A percentile compares a stretch with the other conserved stretches of the same genome.
Evolutionary conservation across 2,797 vertebrate species (phyloP).

Genomic region (Myotis planiceps): DNA sequence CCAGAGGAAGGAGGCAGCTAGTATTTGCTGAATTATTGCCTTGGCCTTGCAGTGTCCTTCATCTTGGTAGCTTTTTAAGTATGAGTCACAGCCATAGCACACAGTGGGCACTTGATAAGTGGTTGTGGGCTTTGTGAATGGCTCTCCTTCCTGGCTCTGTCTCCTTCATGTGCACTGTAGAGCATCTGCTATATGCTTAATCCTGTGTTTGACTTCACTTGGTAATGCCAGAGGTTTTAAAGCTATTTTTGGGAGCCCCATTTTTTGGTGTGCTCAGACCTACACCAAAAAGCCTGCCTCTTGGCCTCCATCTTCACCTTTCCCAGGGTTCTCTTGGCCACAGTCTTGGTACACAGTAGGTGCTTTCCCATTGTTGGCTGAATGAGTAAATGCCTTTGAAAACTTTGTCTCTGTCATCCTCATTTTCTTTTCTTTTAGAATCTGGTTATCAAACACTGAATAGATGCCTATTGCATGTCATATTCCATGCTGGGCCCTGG

Average conservation of each 20-base stretch:
- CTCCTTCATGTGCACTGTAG: neutral
- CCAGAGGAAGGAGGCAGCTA: neutral
- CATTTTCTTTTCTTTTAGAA: neutral
- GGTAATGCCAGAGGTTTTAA: neutral
- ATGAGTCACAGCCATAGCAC: neutral
- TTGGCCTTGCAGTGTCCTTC: neutral
- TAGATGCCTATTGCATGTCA: neutral
- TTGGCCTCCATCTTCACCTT: neutral
- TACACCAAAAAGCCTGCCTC: neutral
- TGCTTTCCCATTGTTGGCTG: neutral
- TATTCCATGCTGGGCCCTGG: neutral
- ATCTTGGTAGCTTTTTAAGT: neutral
- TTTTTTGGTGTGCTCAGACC: neutral
- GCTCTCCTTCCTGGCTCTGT: neutral
- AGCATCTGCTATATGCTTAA: neutral
- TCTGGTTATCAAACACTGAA: neutral
- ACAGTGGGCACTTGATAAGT: neutral
- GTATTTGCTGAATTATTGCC: neutral
- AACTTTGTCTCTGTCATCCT: neutral
- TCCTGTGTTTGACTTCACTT: neutral
- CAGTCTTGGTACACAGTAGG: neutral
- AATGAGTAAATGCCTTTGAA: neutral
- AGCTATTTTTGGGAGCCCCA: neutral
- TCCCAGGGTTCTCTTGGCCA: neutral
- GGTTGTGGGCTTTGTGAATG: neutral